These are phyloP conservation scores for Globia sparganii DNA, from an alignment of 2,888 invertebrate species.

Conservation along the genomic window DNA sequence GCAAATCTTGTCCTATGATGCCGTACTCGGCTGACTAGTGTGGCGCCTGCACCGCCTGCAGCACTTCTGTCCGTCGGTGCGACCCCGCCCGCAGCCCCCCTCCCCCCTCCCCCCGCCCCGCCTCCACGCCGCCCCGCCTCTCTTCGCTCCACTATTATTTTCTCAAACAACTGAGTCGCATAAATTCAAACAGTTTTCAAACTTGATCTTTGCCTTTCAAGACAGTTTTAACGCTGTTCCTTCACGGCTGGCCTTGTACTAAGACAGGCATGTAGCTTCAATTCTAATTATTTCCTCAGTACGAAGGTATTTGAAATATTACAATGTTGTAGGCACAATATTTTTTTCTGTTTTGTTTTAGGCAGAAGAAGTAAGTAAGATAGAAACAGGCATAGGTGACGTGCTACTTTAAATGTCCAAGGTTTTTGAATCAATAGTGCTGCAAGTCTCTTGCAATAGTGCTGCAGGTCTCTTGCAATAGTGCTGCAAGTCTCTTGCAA, in stretches of 20 bases:
- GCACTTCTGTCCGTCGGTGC: not conserved
- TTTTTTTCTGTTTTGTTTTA: too few species aligned
- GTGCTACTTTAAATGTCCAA: too few species aligned
- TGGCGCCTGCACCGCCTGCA: not conserved
- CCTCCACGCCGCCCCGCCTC: not conserved
- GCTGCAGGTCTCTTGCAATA: too few species aligned
- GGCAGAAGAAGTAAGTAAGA: too few species aligned
- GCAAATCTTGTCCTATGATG: not conserved
- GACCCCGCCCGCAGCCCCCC: conserved; percentile 1
- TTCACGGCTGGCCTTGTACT: not conserved
- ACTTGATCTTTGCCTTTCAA: conserved; percentile 9
- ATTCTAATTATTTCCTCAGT: not conserved
- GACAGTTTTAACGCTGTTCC: not conserved
- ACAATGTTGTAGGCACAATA: not conserved
- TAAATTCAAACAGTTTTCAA: conserved; percentile 25
- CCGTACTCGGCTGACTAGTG: not conserved
- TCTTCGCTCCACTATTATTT: conserved; percentile 21
- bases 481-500: too few species aligned
- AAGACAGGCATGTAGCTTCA: not conserved
- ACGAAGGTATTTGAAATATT: not conserved
- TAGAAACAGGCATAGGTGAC: too few species aligned
- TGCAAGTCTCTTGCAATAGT: too few species aligned
- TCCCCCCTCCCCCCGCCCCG: not conserved
- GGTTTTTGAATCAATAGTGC: too few species aligned
- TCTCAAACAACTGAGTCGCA: conserved; percentile 23